Evolutionary conservation across 2,113 vertebrate genomes (phyloP).

Genomic region (Isurus oxyrinchus): DNA sequence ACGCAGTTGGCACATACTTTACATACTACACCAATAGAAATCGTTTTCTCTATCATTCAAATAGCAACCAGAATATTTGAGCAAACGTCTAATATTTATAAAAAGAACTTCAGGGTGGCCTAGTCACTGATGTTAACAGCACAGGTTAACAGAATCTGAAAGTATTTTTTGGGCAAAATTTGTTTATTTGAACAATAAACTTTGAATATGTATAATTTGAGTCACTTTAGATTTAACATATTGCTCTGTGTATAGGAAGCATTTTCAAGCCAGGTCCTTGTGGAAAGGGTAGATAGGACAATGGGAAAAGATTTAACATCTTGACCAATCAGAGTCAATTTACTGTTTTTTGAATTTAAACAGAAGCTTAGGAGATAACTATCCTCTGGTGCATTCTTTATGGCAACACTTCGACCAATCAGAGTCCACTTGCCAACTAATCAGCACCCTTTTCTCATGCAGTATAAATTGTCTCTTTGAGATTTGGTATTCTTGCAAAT

Average conservation of each 20-base stretch:
- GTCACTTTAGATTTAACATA: not conserved
- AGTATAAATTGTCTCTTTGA: too few relatives aligned
- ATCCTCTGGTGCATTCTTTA: too few relatives aligned
- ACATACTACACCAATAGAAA: not conserved
- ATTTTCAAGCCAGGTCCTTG: not conserved
- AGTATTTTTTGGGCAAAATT: not conserved
- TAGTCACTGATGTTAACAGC: not conserved
- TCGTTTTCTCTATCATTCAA: not conserved
- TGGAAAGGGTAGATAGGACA: too few relatives aligned
- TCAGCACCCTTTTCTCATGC: too few relatives aligned
- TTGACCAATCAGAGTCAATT: too few relatives aligned
- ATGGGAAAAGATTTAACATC: too few relatives aligned
- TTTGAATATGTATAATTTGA: not conserved
- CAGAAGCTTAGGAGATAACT: too few relatives aligned
- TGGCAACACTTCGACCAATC: too few relatives aligned
- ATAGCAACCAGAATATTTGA: not conserved
- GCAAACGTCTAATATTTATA: not conserved
- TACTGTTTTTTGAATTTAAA: too few relatives aligned
- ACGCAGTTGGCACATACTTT: not conserved
- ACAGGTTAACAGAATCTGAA: not conserved
- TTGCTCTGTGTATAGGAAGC: not conserved
- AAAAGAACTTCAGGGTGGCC: not conserved
- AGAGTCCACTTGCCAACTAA: too few relatives aligned
- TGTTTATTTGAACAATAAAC: not conserved
- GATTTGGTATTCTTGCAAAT: too few relatives aligned